Percentiles rank a stretch among this genome's conserved stretches.
Evolutionary conservation across 2,888 invertebrate genomes (phyloP).

Genomic region (Pseudanteris insignis): DNA sequence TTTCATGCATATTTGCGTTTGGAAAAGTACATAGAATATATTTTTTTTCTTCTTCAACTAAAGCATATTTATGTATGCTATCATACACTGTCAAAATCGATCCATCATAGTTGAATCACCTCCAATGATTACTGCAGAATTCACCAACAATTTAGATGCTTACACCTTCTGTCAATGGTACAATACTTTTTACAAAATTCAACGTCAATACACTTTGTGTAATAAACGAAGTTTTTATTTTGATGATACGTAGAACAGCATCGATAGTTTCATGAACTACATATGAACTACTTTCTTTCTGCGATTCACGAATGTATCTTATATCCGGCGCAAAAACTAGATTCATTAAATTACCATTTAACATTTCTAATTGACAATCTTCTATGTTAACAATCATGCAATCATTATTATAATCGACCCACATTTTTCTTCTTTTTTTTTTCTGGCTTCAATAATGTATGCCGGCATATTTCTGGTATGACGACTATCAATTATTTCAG

Average conservation of each 20-base stretch:
- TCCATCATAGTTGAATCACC: slow-evolving; percentile 33
- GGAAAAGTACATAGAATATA: slow-evolving; percentile 33
- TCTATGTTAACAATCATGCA: too few species aligned
- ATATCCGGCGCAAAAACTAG: neutral
- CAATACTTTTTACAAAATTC: neutral
- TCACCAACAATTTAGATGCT: slow-evolving; percentile 36
- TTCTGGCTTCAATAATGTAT: neutral
- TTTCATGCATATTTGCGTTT: slow-evolving; percentile 5
- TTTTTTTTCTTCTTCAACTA: slow-evolving; percentile 8
- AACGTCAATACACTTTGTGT: neutral
- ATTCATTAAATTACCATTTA: neutral
- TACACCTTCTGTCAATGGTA: neutral
- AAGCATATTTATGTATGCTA: slow-evolving; percentile 23
- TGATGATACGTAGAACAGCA: slow-evolving; percentile 3
- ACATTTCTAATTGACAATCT: too few species aligned
- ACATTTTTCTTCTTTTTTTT: neutral
- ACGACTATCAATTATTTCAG: slow-evolving; percentile 8
- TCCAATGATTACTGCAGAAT: slow-evolving; percentile 28
- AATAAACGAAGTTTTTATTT: neutral
- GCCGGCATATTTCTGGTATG: neutral
- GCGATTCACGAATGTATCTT: neutral
- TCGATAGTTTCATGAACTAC: neutral
- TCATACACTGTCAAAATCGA: slow-evolving; percentile 23
- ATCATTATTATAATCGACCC: too few species aligned
- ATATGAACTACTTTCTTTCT: neutral